phyloP scores from a whole-genome alignment of 2,888 invertebrate genomes.

The Pandemis heparana region DNA sequence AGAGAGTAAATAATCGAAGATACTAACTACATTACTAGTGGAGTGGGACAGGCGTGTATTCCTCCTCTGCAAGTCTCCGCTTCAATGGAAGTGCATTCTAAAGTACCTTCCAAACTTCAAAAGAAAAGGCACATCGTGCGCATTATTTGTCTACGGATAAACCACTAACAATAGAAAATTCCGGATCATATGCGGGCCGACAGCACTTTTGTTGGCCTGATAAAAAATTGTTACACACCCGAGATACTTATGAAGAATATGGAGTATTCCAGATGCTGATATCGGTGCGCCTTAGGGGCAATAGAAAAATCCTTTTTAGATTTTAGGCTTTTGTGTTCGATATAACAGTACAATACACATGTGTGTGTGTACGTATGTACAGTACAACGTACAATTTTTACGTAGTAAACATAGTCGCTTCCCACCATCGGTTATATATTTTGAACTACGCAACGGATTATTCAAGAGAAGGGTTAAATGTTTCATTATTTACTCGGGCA shows the following conservation, averaged over 20 bases:
- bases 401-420: no score
- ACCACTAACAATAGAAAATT: slow-evolving; percentile 16
- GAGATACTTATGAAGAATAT: slow-evolving; percentile 12
- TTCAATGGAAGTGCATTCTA: not conserved
- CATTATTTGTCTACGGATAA: not conserved
- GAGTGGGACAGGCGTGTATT: no score
- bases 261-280: slow-evolving; percentile 11
- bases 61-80: no score
- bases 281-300: slow-evolving; percentile 13
- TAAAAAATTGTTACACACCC: slow-evolving; percentile 20
- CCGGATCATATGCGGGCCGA: slow-evolving; percentile 15
- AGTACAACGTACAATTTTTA: no score
- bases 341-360: not conserved
- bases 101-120: not conserved
- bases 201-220: slow-evolving; percentile 22
- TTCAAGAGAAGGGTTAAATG: no score
- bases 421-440: no score
- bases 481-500: no score
- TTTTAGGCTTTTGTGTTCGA: slow-evolving; percentile 11
- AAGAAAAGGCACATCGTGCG: not conserved
- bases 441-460: no score
- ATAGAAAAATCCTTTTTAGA: slow-evolving; percentile 16
- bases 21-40: no score
- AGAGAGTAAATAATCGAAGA: no score
- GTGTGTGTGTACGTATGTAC: no score